Conservation (phyloP, 2,797 vertebrate species). For the Muscicapa striata region DNA sequence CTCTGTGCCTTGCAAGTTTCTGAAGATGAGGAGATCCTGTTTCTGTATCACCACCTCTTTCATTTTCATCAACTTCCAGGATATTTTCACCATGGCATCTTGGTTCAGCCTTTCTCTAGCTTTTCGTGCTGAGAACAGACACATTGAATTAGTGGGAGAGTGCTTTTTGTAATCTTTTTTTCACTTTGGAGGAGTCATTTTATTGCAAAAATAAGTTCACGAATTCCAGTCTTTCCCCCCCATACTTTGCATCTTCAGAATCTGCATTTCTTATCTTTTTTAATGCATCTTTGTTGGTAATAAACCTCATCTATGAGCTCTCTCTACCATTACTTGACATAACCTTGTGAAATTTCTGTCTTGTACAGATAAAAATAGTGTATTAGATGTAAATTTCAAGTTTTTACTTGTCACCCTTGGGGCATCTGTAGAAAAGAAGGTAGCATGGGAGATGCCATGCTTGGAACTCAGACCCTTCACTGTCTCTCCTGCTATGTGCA, state of each 20-base stretch:
- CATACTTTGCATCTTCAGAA: background rate
- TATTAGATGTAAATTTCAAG: background rate
- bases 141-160: background rate
- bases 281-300: background rate
- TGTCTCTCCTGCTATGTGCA: background rate
- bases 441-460: background rate
- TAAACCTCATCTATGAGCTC: background rate
- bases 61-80: background rate
- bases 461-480: background rate
- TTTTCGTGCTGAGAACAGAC: background rate
- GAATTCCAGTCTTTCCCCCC: background rate
- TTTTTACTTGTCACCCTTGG: background rate
- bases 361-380: background rate
- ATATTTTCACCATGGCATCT: background rate
- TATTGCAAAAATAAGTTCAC: background rate
- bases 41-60: background rate
- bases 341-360: background rate
- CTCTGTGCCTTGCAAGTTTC: background rate
- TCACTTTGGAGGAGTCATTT: background rate
- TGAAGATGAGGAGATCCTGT: background rate
- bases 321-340: background rate
- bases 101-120: background rate
- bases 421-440: background rate
- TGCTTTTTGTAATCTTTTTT: background rate
- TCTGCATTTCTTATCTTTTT: background rate